Conservation (phyloP, 2,888 invertebrate species). For the Chironomus tentans region DNA sequence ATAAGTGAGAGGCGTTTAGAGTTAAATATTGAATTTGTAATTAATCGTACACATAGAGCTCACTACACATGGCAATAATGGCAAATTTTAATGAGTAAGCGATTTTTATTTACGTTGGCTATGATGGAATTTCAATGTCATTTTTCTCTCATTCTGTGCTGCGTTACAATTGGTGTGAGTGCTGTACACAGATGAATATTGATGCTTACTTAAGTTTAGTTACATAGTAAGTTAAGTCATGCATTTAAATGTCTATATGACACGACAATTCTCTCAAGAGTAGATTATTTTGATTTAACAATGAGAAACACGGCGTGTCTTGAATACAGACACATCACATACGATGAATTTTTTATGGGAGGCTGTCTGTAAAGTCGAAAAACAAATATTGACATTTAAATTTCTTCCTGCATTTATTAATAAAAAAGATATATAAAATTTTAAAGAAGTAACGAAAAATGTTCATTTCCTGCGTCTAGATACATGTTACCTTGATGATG, state of each 20-base stretch:
- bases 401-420: not conserved
- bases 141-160: not conserved
- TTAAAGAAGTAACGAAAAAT: not conserved
- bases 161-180: too few species aligned
- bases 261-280: too few species aligned
- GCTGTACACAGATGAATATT: not conserved
- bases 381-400: not conserved
- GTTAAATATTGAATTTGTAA: too few species aligned
- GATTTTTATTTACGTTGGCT: not conserved
- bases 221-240: too few species aligned
- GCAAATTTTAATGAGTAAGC: not conserved
- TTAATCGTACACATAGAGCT: too few species aligned
- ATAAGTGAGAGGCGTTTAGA: too few species aligned
- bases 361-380: not conserved
- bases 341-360: too few species aligned
- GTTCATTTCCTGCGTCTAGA: not conserved
- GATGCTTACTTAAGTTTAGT: not conserved
- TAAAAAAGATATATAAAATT: not conserved
- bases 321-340: too few species aligned
- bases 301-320: too few species aligned
- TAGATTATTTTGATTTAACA: too few species aligned
- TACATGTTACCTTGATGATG: not conserved
- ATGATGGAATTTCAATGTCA: slow-evolving; percentile 21
- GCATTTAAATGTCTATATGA: too few species aligned
- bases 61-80: too few species aligned